These are phyloP conservation scores for Tychaedon coryphoeus DNA, from an alignment of 2,113 vertebrate genomes.

Conservation along the genomic window DNA sequence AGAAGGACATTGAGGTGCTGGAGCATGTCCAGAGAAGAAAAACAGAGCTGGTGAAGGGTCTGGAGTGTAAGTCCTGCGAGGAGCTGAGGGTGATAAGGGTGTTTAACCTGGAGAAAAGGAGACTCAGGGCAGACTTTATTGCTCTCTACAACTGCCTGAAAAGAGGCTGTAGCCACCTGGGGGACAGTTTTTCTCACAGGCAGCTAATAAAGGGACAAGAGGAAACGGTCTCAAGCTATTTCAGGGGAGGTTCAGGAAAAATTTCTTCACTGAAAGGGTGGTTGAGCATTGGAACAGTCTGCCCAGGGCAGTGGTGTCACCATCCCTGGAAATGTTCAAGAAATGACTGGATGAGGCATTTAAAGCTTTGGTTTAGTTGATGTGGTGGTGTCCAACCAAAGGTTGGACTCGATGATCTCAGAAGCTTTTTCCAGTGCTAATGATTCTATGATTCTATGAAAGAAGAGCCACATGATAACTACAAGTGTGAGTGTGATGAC, in stretches of 20 bases:
- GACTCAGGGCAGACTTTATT: background rate
- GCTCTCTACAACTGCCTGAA: background rate
- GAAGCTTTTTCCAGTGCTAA: background rate
- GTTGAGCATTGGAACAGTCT: background rate
- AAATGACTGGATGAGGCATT: background rate
- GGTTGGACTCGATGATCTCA: accelerated
- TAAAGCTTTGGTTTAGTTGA: background rate
- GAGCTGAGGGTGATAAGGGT: background rate
- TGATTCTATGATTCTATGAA: background rate
- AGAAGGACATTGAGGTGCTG: too few species aligned
- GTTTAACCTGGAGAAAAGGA: background rate
- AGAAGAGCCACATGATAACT: background rate
- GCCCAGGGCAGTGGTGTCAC: background rate
- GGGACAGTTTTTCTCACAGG: background rate
- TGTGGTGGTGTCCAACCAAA: background rate
- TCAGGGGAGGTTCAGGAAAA: background rate
- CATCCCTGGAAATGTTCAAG: background rate
- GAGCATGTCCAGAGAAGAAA: background rate
- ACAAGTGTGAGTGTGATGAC: background rate
- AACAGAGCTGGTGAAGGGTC: accelerated
- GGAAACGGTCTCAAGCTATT: background rate
- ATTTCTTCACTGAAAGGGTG: background rate
- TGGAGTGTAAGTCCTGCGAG: background rate
- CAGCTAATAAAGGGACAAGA: background rate
- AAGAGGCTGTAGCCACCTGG: background rate